A percentile compares a stretch with the other conserved stretches of the same genome.
Evolutionary conservation across 2,113 vertebrate species (phyloP).

Genomic region (Pampusana beccarii): DNA sequence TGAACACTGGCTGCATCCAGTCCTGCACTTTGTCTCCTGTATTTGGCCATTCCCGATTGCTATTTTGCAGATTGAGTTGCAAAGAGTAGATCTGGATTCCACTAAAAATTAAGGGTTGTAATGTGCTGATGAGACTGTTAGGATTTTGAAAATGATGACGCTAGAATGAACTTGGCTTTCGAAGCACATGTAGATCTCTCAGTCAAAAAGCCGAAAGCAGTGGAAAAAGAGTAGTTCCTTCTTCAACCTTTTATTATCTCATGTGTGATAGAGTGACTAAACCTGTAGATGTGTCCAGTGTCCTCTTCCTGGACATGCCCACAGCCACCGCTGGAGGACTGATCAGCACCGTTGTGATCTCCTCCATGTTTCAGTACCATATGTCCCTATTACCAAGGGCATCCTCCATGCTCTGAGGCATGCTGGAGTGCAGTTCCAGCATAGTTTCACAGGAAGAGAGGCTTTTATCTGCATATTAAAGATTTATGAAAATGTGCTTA

Average conservation of each 20-base stretch:
- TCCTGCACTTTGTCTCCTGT: background rate
- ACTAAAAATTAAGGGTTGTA: background rate
- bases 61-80: background rate
- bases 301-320: background rate
- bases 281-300: background rate
- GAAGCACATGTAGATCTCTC: background rate
- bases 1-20: background rate
- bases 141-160: background rate
- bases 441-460: background rate
- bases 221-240: background rate
- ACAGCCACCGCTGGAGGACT: background rate
- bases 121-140: background rate
- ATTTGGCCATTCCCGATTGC: background rate
- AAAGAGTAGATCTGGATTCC: background rate
- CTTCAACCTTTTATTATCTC: background rate
- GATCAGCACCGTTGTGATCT: background rate
- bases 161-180: background rate
- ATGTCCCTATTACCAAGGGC: background rate
- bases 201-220: background rate
- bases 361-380: fast-evolving
- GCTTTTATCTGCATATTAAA: background rate
- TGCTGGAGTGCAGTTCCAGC: background rate
- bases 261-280: background rate
- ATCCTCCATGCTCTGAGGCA: background rate
- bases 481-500: background rate